phyloP scores from a whole-genome alignment of 2,797 vertebrate genomes.

The Cottoperca gobio region DNA sequence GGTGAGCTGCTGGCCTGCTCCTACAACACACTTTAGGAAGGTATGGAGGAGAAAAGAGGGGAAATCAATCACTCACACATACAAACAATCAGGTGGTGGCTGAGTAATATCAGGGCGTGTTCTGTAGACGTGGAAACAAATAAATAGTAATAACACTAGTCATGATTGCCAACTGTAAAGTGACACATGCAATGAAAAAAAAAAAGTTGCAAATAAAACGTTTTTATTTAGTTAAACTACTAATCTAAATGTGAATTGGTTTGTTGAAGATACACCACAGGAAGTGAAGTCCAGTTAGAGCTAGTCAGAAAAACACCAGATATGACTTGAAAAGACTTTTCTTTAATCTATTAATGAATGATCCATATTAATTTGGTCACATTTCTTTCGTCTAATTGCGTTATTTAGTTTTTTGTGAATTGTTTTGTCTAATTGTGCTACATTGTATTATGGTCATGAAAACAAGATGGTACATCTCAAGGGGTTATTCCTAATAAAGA shows the following conservation, averaged over 20 bases:
- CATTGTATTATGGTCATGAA: too few species aligned
- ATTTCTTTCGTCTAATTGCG: too few species aligned
- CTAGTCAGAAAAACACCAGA: background rate
- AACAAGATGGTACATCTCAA: too few species aligned
- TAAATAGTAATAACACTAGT: background rate
- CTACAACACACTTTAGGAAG: background rate
- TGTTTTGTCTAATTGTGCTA: too few species aligned
- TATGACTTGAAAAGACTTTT: too few species aligned
- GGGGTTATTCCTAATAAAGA: too few species aligned
- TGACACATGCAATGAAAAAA: too few species aligned
- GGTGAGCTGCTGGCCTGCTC: slow-evolving; percentile 48
- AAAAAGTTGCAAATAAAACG: background rate
- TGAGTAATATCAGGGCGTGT: background rate
- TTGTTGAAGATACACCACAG: background rate
- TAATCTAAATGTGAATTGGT: background rate
- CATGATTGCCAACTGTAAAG: background rate
- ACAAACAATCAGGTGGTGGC: background rate
- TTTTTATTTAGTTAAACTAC: background rate
- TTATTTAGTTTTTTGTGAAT: too few species aligned
- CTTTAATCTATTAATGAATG: too few species aligned
- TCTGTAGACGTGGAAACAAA: background rate
- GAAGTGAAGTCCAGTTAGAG: background rate
- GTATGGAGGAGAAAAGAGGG: background rate
- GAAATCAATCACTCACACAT: background rate
- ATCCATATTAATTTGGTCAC: too few species aligned